phyloP scores from a whole-genome alignment of 2,888 invertebrate species.

The Eupithecia pulchellata region DNA sequence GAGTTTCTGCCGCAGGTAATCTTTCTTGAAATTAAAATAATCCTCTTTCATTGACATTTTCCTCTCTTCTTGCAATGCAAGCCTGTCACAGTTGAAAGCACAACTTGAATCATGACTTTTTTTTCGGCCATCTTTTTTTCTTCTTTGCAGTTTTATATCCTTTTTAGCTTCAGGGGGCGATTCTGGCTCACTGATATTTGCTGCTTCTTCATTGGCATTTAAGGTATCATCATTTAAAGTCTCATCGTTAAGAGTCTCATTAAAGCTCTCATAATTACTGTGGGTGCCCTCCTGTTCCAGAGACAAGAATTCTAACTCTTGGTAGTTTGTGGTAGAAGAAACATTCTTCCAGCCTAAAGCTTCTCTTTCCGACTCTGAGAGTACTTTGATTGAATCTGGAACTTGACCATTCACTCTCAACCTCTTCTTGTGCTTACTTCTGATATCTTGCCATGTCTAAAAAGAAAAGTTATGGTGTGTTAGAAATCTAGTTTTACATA shows the following conservation, averaged over 20 bases:
- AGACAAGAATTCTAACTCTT: slow-evolving; percentile 60
- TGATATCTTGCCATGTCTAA: slow-evolving; percentile 79
- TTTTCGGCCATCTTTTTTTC: slow-evolving; percentile 47
- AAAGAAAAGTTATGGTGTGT: slow-evolving; percentile 40
- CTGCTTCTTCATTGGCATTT: slow-evolving; percentile 49
- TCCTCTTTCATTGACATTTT: slow-evolving; percentile 75
- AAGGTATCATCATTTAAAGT: slow-evolving; percentile 48
- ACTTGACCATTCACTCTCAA: slow-evolving; percentile 61
- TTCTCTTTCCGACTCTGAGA: slow-evolving; percentile 66
- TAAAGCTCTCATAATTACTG: slow-evolving; percentile 47
- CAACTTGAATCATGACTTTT: slow-evolving; percentile 61
- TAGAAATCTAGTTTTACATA: not conserved
- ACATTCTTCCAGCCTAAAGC: slow-evolving; percentile 65
- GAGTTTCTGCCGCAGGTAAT: slow-evolving; percentile 74
- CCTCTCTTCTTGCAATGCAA: slow-evolving; percentile 69
- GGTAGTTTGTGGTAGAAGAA: slow-evolving; percentile 53
- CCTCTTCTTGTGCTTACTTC: slow-evolving; percentile 69
- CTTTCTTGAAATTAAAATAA: slow-evolving; percentile 75
- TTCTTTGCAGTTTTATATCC: slow-evolving; percentile 37
- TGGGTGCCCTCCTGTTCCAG: slow-evolving; percentile 52
- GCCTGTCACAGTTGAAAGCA: slow-evolving; percentile 70
- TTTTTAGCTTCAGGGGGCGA: slow-evolving; percentile 67
- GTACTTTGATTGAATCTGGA: slow-evolving; percentile 55
- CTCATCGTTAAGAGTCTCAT: slow-evolving; percentile 28
- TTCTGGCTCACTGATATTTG: slow-evolving; percentile 62